Percentiles rank a stretch among this genome's conserved stretches.
These are phyloP conservation scores for Perizoma affinitatum DNA, from an alignment of 2,888 invertebrate species.

Conservation along the genomic window DNA sequence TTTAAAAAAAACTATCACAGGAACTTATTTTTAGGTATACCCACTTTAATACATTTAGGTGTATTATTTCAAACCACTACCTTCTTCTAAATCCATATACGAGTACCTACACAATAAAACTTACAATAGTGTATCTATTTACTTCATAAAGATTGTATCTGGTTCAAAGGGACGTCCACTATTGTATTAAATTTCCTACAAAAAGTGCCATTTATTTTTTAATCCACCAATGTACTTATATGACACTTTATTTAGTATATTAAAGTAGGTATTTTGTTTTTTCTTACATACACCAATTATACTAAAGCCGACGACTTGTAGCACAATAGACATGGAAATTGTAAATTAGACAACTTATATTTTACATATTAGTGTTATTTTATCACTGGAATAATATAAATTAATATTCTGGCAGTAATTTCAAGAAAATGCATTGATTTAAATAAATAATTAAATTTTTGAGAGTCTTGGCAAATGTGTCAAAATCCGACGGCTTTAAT, in stretches of 20 bases:
- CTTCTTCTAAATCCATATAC: neutral
- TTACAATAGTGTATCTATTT: neutral
- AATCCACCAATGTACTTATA: neutral
- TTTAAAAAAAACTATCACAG: constrained; percentile 9
- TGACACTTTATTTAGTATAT: constrained; percentile 4
- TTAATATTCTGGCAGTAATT: neutral
- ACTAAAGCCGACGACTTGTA: constrained; percentile 17
- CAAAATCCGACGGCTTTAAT: constrained; percentile 22
- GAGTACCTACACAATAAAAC: constrained; percentile 1
- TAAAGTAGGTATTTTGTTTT: constrained; percentile 1
- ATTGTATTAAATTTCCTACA: neutral
- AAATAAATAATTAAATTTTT: neutral
- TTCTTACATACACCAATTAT: constrained; percentile 21
- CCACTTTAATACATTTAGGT: neutral
- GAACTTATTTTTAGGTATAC: constrained; percentile 4
- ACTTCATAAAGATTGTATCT: constrained; percentile 3
- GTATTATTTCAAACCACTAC: neutral
- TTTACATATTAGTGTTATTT: too few species aligned
- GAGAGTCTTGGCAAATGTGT: constrained; percentile 1
- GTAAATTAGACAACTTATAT: too few species aligned
- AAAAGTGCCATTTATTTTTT: constrained; percentile 3
- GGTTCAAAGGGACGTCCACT: neutral
- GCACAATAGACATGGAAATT: neutral
- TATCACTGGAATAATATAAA: too few species aligned
- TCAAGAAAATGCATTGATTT: neutral